Base-by-base conservation (phyloP, 2,113 vertebrate genomes). In the Steatornis caripensis region DNA sequence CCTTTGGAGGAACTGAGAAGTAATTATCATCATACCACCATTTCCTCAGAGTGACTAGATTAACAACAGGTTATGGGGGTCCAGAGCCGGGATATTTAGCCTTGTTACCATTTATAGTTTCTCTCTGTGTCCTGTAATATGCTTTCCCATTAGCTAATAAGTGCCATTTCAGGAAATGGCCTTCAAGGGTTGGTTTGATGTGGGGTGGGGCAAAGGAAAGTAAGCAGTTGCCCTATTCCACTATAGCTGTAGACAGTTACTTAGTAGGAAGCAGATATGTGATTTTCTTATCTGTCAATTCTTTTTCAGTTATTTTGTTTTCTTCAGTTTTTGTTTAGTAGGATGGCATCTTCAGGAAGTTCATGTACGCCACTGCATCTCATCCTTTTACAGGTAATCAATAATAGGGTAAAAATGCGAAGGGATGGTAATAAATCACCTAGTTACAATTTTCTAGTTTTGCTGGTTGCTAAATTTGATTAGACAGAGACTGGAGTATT, bases 71-170 rank as follows among this genome's bases (percentile, higher is more conserved):
- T 91, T 85, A 49, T 57, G n/a, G 49, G 23, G 9, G 45, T 85
- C 62, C 76, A 86, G 34, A 88, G 37, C 21, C 5, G 3, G 61
- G 24, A 23, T 84, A 86, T 88, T 69, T 62, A 84, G 21, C 41
- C 23, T 86, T 88, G 66, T 93, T 94, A 46, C 79, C 71, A 77
- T 94, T 86, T 76, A 90, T 93, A 94, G 71, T 54, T 94, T 85
- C 18, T 80, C 23, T 90, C 43, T 80, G 39, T 85, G 48, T 75
- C 70, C 61, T 83, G 30, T 54, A 71, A 64, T 69, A 84, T 65
- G 6, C 23, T 91, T 91, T 91, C 43, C 32, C 29, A 27, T 80
- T 88, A 91, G 20, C 43, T 91, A 83, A 83, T n/a, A 85, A 74
- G 30, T 86, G 49, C 10, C 23, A 18, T 92, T 93, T 94, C 75